Base-by-base conservation (phyloP, 2,888 invertebrate species). In the Orthosia gothica region DNA sequence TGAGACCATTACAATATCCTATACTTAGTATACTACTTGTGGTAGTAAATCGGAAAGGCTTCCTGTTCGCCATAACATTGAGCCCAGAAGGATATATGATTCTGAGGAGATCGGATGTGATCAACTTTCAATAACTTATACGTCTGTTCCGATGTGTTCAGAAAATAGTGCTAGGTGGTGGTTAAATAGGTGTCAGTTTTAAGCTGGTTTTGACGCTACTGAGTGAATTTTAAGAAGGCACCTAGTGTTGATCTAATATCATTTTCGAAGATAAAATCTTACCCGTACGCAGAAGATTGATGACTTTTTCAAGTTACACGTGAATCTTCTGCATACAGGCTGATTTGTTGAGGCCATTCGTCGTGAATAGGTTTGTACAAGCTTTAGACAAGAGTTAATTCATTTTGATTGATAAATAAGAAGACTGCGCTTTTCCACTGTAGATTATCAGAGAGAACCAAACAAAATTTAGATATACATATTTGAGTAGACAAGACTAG, bases 61-160 rank as follows among this genome's bases (percentile, higher is more conserved):
- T 87, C 89, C 87, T 82, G 87, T 72, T 47, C 73, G 18, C 61
- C 49, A 32, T 13, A 0, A 52, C 64, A 68, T 68, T 59, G 49
- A 55, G 49, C 47, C 62, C 26, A 23, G 1, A 16, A 40, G n/a
- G n/a, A n/a, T n/a, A 65, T 63, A 77, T 86, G 82, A 85, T 74
- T 86, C 83, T 81, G 75, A 67, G 63, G 64, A 63, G 74, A 64
- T 82, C 69, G 78, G 78, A 87, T 78, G 78, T 66, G 69, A 79
- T 71, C 72, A 73, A 72, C 47, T 32, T 66, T 55, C 70, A 47
- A 47, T 70, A 54, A 69, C 69, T 47, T n/a, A 58, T 59, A 47
- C 69, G 13, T 45, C 18, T 20, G 57, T 32, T 58, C 11, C 23
- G 9, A 15, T 32, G 26, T 23, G 12, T 15, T 5, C 32, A 32